phyloP scores from a whole-genome alignment of 2,113 vertebrate species.

The Microtus pennsylvanicus region DNA sequence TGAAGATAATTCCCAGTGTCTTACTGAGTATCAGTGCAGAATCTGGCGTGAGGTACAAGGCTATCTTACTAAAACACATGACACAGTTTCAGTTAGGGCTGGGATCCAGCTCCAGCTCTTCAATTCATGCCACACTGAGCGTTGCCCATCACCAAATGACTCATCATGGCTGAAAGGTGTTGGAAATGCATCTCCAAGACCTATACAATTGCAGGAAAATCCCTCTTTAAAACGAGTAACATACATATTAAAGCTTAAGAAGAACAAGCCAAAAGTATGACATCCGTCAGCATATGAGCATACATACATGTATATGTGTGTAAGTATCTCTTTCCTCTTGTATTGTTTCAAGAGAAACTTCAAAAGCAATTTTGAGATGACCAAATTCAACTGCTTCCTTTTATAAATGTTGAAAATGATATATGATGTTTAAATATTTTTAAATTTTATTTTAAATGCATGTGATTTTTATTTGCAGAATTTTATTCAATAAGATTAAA shows the following conservation, averaged over 20 bases:
- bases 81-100: not conserved
- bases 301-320: not conserved
- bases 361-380: slow-evolving; percentile 30
- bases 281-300: not conserved
- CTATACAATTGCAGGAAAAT: not conserved
- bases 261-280: not conserved
- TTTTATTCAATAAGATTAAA: not conserved
- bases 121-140: not conserved
- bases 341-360: not conserved
- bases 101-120: not conserved
- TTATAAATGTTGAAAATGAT: slow-evolving; percentile 31
- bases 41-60: not conserved
- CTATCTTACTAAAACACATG: not conserved
- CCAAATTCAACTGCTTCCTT: not conserved
- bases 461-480: not conserved
- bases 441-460: not conserved
- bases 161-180: not conserved
- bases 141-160: not conserved
- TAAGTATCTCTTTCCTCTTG: not conserved
- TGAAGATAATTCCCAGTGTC: not conserved
- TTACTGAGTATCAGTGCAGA: not conserved
- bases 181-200: not conserved
- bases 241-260: not conserved
- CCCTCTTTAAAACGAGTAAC: not conserved
- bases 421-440: not conserved